Evolutionary conservation across 2,113 vertebrate genomes (phyloP).

Genomic region (Fregetta grallaria): DNA sequence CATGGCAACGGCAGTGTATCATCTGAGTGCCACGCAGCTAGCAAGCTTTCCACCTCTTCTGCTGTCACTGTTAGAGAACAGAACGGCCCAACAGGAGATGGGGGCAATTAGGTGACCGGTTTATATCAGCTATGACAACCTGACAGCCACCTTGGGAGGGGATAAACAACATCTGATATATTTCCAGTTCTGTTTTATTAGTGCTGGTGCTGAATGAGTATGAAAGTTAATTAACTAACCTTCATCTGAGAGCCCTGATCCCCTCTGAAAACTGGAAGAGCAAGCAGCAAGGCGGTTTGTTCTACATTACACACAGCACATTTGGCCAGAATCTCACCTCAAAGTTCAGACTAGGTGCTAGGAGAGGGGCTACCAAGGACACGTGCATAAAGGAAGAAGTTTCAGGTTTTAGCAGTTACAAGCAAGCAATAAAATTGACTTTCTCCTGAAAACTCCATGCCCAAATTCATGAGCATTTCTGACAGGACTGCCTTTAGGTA

Average conservation of each 20-base stretch:
- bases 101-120: not conserved
- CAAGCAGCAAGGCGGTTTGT: not conserved
- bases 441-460: not conserved
- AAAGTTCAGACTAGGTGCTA: not conserved
- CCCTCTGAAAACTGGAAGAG: not conserved
- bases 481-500: not conserved
- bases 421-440: not conserved
- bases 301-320: not conserved
- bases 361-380: not conserved
- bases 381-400: not conserved
- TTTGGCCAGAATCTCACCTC: not conserved
- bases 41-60: not conserved
- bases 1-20: not conserved
- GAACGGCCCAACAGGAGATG: not conserved
- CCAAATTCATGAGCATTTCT: not conserved
- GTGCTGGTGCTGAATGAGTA: not conserved
- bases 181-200: not conserved
- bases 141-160: not conserved
- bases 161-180: not conserved
- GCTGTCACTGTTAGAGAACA: not conserved
- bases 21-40: not conserved
- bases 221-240: not conserved
- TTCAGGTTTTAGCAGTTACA: not conserved
- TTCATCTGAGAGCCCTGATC: not conserved
- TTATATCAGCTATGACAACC: not conserved